phyloP scores from a whole-genome alignment of 2,888 invertebrate species.

The Heliconius erato region DNA sequence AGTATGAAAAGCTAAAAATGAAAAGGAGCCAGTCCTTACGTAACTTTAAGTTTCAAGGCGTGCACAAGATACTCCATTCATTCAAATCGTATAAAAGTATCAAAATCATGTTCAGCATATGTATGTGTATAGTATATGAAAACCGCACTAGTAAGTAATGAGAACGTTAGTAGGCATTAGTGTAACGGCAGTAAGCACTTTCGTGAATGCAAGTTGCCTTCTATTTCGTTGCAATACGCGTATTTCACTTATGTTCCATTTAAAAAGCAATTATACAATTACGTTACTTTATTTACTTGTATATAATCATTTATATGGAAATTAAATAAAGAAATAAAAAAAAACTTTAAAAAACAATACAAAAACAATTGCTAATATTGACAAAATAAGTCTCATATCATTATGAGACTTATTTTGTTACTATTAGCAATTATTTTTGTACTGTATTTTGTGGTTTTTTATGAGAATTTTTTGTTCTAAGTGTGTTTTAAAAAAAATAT shows the following conservation, averaged over 20 bases:
- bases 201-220: not conserved
- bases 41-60: not conserved
- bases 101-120: not conserved
- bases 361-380: no score
- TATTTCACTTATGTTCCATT: not conserved
- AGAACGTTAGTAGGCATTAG: conserved; percentile 19
- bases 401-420: not conserved
- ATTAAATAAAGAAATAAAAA: no score
- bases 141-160: conserved; percentile 22
- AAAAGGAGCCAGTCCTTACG: not conserved
- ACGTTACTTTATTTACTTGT: not conserved
- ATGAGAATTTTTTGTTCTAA: no score
- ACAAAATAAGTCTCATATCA: no score
- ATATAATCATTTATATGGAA: no score
- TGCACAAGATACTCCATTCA: not conserved
- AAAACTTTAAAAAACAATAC: no score
- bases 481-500: no score
- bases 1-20: not conserved
- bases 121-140: conserved; percentile 2
- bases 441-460: no score
- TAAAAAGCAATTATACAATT: not conserved
- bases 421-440: not conserved
- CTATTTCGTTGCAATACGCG: conserved; percentile 21
- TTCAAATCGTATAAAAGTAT: conserved; percentile 11
- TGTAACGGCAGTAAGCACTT: conserved; percentile 8